Conservation (phyloP, 2,888 invertebrate species). For the Formica aserva region DNA sequence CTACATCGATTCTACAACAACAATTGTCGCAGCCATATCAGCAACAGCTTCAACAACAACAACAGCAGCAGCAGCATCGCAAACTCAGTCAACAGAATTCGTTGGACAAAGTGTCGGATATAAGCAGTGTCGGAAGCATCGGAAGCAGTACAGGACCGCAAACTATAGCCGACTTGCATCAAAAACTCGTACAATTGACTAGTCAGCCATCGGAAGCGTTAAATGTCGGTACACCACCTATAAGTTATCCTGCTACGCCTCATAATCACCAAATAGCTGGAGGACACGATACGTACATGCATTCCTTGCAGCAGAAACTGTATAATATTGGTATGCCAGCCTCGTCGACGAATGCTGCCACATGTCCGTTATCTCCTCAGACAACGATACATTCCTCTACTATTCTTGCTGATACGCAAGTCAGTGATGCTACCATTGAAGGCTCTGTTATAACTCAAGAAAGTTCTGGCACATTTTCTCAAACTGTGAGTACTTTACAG, state of each 20-base stretch:
- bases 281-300: constrained; percentile 89
- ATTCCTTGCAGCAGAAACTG: constrained; percentile 90
- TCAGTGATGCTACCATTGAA: constrained; percentile 53
- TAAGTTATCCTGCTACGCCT: constrained; percentile 89
- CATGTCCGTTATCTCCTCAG: constrained; percentile 85
- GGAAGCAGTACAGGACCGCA: constrained; percentile 82
- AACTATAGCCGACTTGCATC: constrained; percentile 88
- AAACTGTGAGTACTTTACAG: constrained; percentile 72
- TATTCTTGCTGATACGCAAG: constrained; percentile 59
- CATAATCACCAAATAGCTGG: constrained; percentile 87
- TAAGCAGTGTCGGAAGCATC: constrained; percentile 41
- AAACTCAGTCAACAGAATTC: constrained; percentile 84
- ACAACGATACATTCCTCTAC: constrained; percentile 82
- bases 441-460: constrained; percentile 58
- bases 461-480: constrained; percentile 64
- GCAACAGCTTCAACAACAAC: constrained; percentile 67
- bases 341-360: constrained; percentile 61
- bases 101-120: constrained; percentile 80
- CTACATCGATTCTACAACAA: constrained; percentile 73
- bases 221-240: constrained; percentile 86
- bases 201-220: constrained; percentile 86
- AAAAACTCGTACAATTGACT: constrained; percentile 87
- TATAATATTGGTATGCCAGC: constrained; percentile 85
- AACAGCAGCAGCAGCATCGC: constrained; percentile 80
- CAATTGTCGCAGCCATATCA: constrained; percentile 72